Evolutionary conservation across 2,888 invertebrate species (phyloP), one percentile per base, ranked within the genome.

Genomic region (Morpho achilles): DNA sequence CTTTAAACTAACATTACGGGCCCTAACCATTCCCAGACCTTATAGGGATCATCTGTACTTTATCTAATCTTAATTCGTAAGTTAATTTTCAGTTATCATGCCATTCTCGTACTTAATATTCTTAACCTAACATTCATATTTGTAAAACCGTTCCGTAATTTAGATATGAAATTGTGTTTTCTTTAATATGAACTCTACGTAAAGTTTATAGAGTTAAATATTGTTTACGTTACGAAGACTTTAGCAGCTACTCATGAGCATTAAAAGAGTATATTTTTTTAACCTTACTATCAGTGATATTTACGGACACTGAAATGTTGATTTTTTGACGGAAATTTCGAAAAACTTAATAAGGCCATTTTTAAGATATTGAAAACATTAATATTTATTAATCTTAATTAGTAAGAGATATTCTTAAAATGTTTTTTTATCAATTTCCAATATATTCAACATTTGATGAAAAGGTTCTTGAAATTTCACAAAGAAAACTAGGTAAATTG

Each of bases 51-150:
- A 66, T 66, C 65, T 65, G 57, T 57, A 59, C 60, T 61, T 62
- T 62, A 67, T 66, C 66, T 67, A 64, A 69, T 69, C 69, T 65
- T 55, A 65, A 67, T 67, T 64, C 60, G 63, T 65, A 62, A 65
- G 59, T 63, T 64, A 45, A 64, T 65, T 62, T 58, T 43, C 10
- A 2, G 16, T 7, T 16, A 7, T 44, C 53, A 58, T 48, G 44
- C n/a, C 1, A 64, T 59, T 58, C 56, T 54, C 5, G 50, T 59
- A 59, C 54, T 48, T 65, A 61, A 43, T n/a, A 1, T 3, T 7
- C 39, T 40, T 2, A 8, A 1, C 3, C 10, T 61, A 55, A 49
- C 50, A 46, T 46, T 43, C 7, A 54, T 47, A 58, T 63, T 61
- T 16, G 46, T 9, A 2, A 49, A 41, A 52, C 51, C 54, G 22